Base-by-base conservation (phyloP, 1,140 invertebrate genomes). In the Nephila pilipes region DNA sequence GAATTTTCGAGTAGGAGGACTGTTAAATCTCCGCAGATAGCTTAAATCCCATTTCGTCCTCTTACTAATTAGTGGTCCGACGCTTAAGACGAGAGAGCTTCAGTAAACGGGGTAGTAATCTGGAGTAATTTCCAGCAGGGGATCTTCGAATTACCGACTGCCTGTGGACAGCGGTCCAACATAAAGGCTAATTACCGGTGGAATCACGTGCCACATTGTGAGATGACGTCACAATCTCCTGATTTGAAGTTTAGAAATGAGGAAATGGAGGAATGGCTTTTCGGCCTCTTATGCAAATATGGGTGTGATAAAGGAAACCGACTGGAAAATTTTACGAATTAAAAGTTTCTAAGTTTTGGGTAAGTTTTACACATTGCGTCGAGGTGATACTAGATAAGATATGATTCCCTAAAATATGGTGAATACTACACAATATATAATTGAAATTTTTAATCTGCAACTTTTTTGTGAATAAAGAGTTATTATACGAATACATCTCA, bases 171-270 rank as follows among this genome's bases (percentile, higher is more conserved):
- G 58, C 60, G 38, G 69, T 79, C 54, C 65, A 29, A 79, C 87
- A 89, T 79, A 89, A 89, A 79, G 87, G 87, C 87, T 89, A 89
- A 89, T 89, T 89, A 89, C 87, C 87, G 36, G 69, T 36, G 32
- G 18, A 75, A 75, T 75, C 69, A 75, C 69, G 69, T 75, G 60
- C 63, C 69, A 75, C 29, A 75, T 75, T 75, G 69, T 75, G 69
- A 75, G 69, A 75, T 75, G 69, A 75, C 69, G 69, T 75, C 29
- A 75, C 10, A 32, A 75, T 75, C 69, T 75, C 29, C 29, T 36
- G 29, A 36, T 75, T 36, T 75, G 25, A 36, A 75, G 25, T 29
- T 16, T 75, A 1, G 69, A 75, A 32, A 75, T 75, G 25, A 29
- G 69, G 29, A 36, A 18, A 75, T 32, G 5, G 16, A 20, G 32